phyloP scores from a whole-genome alignment of 2,888 invertebrate species.

The Anthophora plumipes region DNA sequence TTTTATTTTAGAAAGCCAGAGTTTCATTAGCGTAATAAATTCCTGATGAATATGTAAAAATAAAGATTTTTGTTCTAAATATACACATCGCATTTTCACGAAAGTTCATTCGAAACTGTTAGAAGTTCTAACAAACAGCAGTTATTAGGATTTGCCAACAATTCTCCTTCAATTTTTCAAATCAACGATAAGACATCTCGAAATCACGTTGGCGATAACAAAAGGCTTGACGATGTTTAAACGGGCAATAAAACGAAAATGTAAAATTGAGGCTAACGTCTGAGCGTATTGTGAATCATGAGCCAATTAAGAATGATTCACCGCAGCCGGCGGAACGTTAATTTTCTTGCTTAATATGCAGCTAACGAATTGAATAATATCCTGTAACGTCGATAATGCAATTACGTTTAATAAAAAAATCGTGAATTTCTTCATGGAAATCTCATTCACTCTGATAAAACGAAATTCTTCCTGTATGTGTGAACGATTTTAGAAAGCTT shows the following conservation, averaged over 20 bases:
- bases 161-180: not conserved
- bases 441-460: not conserved
- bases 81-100: not conserved
- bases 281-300: conserved; percentile 41
- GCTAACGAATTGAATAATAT: conserved; percentile 31
- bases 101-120: too few relatives aligned
- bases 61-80: too few relatives aligned
- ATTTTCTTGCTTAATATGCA: conserved; percentile 33
- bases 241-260: conserved; percentile 1
- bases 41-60: too few relatives aligned
- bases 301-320: conserved; percentile 56
- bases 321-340: not conserved
- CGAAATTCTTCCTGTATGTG: not conserved
- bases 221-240: not conserved
- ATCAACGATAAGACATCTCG: not conserved
- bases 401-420: not conserved
- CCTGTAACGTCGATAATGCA: not conserved
- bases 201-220: conserved; percentile 13
- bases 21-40: too few relatives aligned
- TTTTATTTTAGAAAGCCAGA: too few relatives aligned
- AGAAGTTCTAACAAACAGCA: too few relatives aligned
- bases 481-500: conserved; percentile 12
- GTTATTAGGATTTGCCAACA: too few relatives aligned
- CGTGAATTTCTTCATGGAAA: not conserved
- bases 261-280: conserved; percentile 14